Conservation (phyloP, 1,140 invertebrate genomes). For the Drosophila neocordata region DNA sequence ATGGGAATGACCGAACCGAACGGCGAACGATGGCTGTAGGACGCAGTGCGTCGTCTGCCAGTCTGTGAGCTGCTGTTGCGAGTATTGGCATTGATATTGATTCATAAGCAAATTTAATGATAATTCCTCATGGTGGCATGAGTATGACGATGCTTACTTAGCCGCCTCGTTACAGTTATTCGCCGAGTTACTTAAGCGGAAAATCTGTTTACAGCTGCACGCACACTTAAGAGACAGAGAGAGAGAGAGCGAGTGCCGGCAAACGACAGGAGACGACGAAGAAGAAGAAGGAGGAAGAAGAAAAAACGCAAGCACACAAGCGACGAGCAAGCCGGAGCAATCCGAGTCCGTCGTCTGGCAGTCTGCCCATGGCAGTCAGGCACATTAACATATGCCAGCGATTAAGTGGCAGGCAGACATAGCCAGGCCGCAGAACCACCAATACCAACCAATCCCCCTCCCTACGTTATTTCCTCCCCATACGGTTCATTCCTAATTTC, state of each 20-base stretch:
- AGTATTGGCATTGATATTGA: conserved; percentile 71
- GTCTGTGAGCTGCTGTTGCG: background rate
- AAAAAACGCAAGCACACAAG: conserved; percentile 24
- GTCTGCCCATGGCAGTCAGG: conserved; percentile 33
- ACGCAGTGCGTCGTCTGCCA: conserved; percentile 1
- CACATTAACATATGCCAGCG: conserved; percentile 64
- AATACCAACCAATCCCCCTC: background rate
- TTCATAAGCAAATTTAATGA: conserved; percentile 80
- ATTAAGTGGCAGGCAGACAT: conserved; percentile 63
- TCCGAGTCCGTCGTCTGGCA: conserved; percentile 33
- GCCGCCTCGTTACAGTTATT: conserved; percentile 74
- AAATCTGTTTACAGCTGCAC: conserved; percentile 82
- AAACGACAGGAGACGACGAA: conserved; percentile 25
- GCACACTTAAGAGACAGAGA: conserved; percentile 63
- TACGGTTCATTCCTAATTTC: conserved; percentile 38
- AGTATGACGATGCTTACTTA: conserved; percentile 45
- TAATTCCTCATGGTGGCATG: conserved; percentile 53
- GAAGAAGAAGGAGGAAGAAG: conserved; percentile 31
- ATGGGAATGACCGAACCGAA: conserved; percentile 6
- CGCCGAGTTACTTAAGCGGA: conserved; percentile 73
- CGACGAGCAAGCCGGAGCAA: background rate
- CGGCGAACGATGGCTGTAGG: conserved; percentile 22
- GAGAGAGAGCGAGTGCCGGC: conserved; percentile 8
- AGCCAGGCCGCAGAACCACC: conserved; percentile 34
- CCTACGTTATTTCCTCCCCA: background rate